Conservation (phyloP, 2,797 vertebrate species). For the Buceros bicornis region DNA sequence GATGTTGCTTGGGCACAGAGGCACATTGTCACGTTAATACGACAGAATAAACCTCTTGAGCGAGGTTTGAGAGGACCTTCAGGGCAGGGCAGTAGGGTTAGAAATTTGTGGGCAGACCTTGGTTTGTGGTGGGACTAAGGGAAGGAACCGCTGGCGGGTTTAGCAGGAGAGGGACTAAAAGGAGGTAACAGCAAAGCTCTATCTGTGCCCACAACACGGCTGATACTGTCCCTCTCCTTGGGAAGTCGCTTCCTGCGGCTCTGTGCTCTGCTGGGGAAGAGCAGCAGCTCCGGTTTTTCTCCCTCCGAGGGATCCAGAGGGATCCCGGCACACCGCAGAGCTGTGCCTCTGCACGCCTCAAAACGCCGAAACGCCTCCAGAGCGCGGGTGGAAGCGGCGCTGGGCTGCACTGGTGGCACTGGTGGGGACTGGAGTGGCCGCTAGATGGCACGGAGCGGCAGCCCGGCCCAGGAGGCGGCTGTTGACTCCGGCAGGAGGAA, state of each 20-base stretch:
- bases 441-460: conserved; percentile 54
- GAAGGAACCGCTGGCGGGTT: rapidly evolving
- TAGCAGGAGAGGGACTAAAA: background rate
- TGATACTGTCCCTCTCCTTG: background rate
- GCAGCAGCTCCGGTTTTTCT: background rate
- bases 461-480: background rate
- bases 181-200: background rate
- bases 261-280: background rate
- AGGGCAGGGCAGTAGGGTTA: rapidly evolving
- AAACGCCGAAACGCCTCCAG: rapidly evolving
- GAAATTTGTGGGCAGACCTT: background rate
- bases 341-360: rapidly evolving
- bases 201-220: rapidly evolving
- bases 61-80: background rate
- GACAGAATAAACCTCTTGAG: rapidly evolving
- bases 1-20: rapidly evolving
- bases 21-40: rapidly evolving
- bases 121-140: background rate
- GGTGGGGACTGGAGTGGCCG: background rate
- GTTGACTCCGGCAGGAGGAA: conserved; percentile 65
- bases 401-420: background rate
- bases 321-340: rapidly evolving
- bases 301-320: background rate
- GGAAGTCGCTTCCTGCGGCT: background rate
- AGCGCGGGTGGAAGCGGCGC: rapidly evolving